phyloP scores from a whole-genome alignment of 35 echinoderm and acorn worm species.

The Nesometra sesokonis region DNA sequence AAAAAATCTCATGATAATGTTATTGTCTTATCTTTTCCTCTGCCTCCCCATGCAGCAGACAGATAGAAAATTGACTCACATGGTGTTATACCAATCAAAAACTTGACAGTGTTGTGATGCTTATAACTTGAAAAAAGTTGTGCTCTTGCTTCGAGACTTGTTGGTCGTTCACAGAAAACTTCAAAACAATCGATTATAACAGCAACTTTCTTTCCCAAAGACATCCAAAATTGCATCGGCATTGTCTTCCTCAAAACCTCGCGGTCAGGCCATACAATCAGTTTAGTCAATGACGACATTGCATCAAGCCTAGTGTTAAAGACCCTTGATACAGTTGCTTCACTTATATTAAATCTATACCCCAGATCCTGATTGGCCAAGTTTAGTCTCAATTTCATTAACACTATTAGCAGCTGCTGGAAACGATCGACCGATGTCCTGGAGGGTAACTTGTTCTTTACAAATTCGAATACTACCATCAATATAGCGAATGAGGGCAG shows the following conservation, averaged over 20 bases:
- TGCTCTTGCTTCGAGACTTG: constrained; percentile 26
- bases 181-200: constrained; percentile 58
- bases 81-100: constrained; percentile 55
- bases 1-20: constrained; percentile 18
- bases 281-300: not conserved
- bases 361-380: not conserved
- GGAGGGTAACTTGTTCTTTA: not conserved
- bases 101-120: constrained; percentile 57
- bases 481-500: constrained; percentile 1
- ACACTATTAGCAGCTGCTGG: not conserved
- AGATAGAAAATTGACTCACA: constrained; percentile 40
- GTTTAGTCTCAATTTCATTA: constrained; percentile 8
- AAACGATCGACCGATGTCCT: not conserved
- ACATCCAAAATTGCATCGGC: constrained; percentile 23
- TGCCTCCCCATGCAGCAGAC: constrained; percentile 44
- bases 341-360: constrained; percentile 7
- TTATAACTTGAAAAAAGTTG: constrained; percentile 42
- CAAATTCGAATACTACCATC: not conserved
- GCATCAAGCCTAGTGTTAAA: not conserved
- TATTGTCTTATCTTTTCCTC: constrained; percentile 43
- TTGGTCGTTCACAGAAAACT: constrained; percentile 40
- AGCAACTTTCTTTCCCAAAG: constrained; percentile 33
- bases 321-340: constrained; percentile 1
- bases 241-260: constrained; percentile 27
- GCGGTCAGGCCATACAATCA: constrained; percentile 37